phyloP scores from a whole-genome alignment of 2,888 invertebrate species.

The Lithosia quadra region DNA sequence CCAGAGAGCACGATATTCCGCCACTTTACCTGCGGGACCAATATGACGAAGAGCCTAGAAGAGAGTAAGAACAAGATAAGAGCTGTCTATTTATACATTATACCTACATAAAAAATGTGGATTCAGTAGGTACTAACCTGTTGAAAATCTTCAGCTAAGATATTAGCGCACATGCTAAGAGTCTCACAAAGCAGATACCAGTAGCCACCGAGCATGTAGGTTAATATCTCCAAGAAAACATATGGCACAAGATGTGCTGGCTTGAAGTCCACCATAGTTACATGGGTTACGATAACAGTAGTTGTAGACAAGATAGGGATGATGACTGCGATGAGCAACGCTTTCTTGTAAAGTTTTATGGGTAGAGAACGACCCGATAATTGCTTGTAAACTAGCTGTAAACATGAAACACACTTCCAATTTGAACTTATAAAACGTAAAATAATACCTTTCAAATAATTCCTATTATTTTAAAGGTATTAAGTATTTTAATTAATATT shows the following conservation, averaged over 20 bases:
- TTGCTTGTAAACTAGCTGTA: constrained; percentile 87
- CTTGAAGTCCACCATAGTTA: constrained; percentile 90
- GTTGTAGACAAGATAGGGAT: constrained; percentile 88
- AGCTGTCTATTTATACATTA: neutral
- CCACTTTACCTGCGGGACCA: constrained; percentile 90
- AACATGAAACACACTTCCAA: constrained; percentile 24
- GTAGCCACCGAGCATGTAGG: constrained; percentile 90
- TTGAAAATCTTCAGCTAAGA: constrained; percentile 90
- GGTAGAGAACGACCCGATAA: constrained; percentile 87
- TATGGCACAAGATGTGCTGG: constrained; percentile 89
- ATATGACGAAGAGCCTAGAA: constrained; percentile 88
- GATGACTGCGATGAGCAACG: constrained; percentile 85
- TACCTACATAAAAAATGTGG: neutral
- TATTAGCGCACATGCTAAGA: constrained; percentile 88
- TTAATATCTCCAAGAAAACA: constrained; percentile 89
- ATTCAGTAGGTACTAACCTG: constrained; percentile 69
- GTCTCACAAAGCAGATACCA: constrained; percentile 91
- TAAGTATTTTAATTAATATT: no score
- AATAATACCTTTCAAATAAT: no score
- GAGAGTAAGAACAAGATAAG: neutral
- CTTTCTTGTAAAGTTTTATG: constrained; percentile 86
- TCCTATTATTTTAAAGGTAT: no score
- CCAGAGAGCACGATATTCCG: constrained; percentile 91
- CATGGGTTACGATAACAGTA: constrained; percentile 89
- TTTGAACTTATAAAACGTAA: neutral